Base-by-base conservation (phyloP, 2,113 vertebrate genomes). In the Petromus typicus region DNA sequence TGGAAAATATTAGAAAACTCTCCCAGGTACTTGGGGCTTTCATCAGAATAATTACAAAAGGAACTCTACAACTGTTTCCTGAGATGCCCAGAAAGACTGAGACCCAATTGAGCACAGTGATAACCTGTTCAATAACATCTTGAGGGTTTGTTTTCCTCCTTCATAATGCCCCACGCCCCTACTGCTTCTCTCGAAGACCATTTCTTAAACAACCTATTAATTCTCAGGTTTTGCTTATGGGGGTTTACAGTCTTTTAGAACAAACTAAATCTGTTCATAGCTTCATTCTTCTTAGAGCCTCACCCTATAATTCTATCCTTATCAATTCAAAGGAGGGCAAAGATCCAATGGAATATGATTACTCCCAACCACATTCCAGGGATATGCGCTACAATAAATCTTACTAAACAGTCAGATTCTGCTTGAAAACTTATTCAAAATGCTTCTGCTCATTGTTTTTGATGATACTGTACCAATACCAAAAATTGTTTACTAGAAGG, bases 181-280 rank as follows among this genome's bases (percentile, higher is more conserved):
- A 82, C 59, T 40, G 86, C 54, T 5, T 7, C n/a, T 90, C 43
- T 30, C 34, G 82, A 45, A 18, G 37, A 64, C 23, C 43, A 82
- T 23, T n/a, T 93, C 48, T 95, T 37, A 94, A 64, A 93, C 71
- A 71, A 59, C 22, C 25, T 80, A 80, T 54, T 79, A 30, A 30
- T 54, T 78, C 66, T 91, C n/a, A 91, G 67, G 25, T n/a, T 88
- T n/a, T 90, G 23, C 23, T 87, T 40, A 48, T 54, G 66, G 69
- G 63, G 22, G 27, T n/a, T 54, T 43, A 51, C 43, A 86, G 30
- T 25, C 2, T 13, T 20, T 88, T 30, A 94, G 54, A 91, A 73
- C 10, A 83, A 91, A 84, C 51, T 17, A 2, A 80, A 34, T 94
- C 57, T 13, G 5, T 43, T 25, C 9, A 67, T 43, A 12, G 5